Conservation (phyloP, 2,888 invertebrate species). For the Eumacrocentrus americanus region DNA sequence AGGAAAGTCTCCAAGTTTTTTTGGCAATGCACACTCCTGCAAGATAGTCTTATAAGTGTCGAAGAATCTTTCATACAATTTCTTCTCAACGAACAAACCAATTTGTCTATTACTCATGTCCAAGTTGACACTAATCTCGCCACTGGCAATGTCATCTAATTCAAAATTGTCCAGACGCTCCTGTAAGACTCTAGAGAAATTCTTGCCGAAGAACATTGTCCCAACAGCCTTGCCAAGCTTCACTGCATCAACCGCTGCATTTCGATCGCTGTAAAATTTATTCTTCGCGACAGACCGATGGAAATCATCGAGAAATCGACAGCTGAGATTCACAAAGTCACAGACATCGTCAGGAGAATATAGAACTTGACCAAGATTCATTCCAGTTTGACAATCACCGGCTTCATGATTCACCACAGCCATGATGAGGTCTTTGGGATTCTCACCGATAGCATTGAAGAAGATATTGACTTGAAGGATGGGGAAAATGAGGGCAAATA, state of each 20-base stretch:
- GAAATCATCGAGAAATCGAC: slow-evolving; percentile 68
- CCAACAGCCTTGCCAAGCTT: slow-evolving; percentile 67
- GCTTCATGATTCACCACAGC: slow-evolving; percentile 83
- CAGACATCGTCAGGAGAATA: slow-evolving; percentile 60
- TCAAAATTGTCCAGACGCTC: slow-evolving; percentile 64
- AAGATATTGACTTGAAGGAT: slow-evolving; percentile 80
- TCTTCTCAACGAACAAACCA: slow-evolving; percentile 73
- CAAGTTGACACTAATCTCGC: slow-evolving; percentile 72
- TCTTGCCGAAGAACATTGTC: slow-evolving; percentile 71
- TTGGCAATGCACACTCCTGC: slow-evolving; percentile 69
- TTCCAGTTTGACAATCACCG: slow-evolving; percentile 61
- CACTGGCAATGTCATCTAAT: slow-evolving; percentile 56
- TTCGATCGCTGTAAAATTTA: slow-evolving; percentile 61
- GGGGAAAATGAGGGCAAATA: slow-evolving; percentile 83
- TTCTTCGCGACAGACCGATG: slow-evolving; percentile 64
- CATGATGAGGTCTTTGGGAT: slow-evolving; percentile 74
- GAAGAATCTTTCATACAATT: slow-evolving; percentile 72
- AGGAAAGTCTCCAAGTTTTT: slow-evolving; percentile 67
- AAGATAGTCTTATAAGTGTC: slow-evolving; percentile 71
- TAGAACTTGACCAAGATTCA: slow-evolving; percentile 59
- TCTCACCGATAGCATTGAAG: slow-evolving; percentile 79
- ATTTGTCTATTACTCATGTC: slow-evolving; percentile 87
- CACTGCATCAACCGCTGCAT: slow-evolving; percentile 66
- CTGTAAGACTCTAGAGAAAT: slow-evolving; percentile 74
- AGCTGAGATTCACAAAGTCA: slow-evolving; percentile 67